Conservation (phyloP, 2,113 vertebrate species). For the chimpanzee (Pan troglodytes) region NHGRI_mPanTro3-v2.1_pri NC_072417.2:32761001-32761500, state of each 20-base stretch:
- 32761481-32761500: constrained; percentile 53
- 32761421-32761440: neutral
- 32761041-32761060: neutral
- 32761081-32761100: neutral
- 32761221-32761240: neutral
- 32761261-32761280: neutral
- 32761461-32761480: constrained; percentile 54
- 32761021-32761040: neutral
- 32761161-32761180: neutral
- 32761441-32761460: neutral
- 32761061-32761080: neutral
- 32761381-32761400: neutral
- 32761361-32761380: neutral
- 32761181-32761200: neutral
- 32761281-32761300: no score
- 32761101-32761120: neutral
- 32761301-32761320: neutral
- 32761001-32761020: neutral
- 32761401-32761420: neutral
- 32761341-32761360: neutral
- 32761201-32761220: neutral
- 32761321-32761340: neutral
- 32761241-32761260: neutral
- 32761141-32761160: no score
- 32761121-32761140: neutral